phyloP scores from a whole-genome alignment of 2,113 vertebrate genomes.

The Craseonycteris thonglongyai region DNA sequence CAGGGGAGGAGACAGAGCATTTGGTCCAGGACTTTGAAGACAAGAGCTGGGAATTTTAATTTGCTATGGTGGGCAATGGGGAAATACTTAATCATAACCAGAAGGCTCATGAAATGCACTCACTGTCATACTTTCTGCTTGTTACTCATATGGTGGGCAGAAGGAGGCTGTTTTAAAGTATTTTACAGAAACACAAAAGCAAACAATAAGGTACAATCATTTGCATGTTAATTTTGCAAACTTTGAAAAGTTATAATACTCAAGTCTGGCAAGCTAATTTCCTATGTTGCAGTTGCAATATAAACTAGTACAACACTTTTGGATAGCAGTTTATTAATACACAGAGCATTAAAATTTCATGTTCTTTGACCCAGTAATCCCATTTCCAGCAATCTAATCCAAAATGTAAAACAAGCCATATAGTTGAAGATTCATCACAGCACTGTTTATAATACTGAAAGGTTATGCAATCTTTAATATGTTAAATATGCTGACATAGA shows the following conservation, averaged over 20 bases:
- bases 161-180: constrained; percentile 28
- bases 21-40: constrained; percentile 27
- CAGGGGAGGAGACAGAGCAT: not conserved
- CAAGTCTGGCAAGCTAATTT: not conserved
- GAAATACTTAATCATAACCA: constrained; percentile 43
- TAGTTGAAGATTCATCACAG: constrained; percentile 3
- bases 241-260: constrained; percentile 14
- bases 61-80: constrained; percentile 23
- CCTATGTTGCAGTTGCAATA: not conserved
- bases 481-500: constrained; percentile 28
- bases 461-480: constrained; percentile 21
- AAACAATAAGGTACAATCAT: not conserved
- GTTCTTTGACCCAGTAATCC: constrained; percentile 15
- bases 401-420: constrained; percentile 42
- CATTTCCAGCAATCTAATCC: not conserved
- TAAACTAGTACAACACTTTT: constrained; percentile 24
- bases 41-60: constrained; percentile 35
- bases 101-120: constrained; percentile 30
- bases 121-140: constrained; percentile 34
- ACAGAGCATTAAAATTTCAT: not conserved
- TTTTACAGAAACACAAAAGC: constrained; percentile 34
- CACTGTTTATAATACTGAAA: not conserved
- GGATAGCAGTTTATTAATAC: constrained; percentile 26
- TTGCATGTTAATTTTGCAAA: constrained; percentile 26
- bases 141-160: not conserved